These are phyloP conservation scores for Macrosiphum euphorbiae DNA, from an alignment of 2,888 invertebrate genomes.

Conservation along the genomic window DNA sequence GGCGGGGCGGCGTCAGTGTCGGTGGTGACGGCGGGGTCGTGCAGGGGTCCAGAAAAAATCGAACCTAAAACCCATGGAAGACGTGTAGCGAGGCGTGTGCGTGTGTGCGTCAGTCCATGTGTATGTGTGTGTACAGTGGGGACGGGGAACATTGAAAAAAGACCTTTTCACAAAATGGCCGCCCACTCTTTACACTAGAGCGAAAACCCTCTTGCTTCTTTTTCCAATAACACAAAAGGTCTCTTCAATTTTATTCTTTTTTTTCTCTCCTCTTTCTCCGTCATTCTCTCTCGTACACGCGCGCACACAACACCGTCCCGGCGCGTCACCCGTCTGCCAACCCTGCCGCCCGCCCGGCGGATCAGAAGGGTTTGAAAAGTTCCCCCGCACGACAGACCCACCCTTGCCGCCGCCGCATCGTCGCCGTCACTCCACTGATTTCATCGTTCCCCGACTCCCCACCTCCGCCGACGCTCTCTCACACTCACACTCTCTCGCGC, in stretches of 20 bases:
- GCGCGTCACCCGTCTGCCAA: constrained; percentile 28
- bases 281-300: constrained; percentile 63
- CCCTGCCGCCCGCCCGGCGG: constrained; percentile 60
- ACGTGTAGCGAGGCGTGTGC: constrained; percentile 54
- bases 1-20: constrained; percentile 65
- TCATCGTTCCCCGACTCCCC: constrained; percentile 73
- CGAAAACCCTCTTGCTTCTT: constrained; percentile 66
- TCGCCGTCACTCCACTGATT: constrained; percentile 70
- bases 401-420: constrained; percentile 52
- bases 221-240: constrained; percentile 66
- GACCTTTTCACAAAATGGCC: constrained; percentile 69
- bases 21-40: constrained; percentile 30
- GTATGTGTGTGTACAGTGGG: constrained; percentile 35
- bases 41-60: constrained; percentile 65
- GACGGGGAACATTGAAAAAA: constrained; percentile 65
- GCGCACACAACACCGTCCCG: constrained; percentile 39
- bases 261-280: constrained; percentile 51
- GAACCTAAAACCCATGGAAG: constrained; percentile 64
- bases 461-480: constrained; percentile 68
- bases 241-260: constrained; percentile 65
- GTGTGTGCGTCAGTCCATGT: constrained; percentile 11
- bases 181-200: constrained; percentile 68
- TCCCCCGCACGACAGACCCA: constrained; percentile 65
- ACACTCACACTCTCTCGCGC: constrained; percentile 69
- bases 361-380: constrained; percentile 65